Evolutionary conservation across 2,113 vertebrate genomes (phyloP).

Genomic region (Potamarius usumacintae): DNA sequence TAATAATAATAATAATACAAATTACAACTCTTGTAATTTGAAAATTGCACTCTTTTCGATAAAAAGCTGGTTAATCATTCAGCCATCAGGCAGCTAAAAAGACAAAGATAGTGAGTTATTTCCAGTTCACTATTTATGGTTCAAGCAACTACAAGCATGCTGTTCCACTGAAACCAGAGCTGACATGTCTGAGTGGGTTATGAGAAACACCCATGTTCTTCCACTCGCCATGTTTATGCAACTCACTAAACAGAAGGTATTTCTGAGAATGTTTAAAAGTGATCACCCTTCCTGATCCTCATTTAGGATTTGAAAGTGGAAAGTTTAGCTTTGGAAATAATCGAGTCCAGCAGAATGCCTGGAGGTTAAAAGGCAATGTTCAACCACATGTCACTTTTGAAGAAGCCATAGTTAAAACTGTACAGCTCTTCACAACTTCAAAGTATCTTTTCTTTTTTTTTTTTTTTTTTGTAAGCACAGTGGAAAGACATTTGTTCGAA

Average conservation of each 20-base stretch:
- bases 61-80: not conserved
- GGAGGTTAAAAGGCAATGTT: not conserved
- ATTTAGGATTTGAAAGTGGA: not conserved
- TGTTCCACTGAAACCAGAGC: not conserved
- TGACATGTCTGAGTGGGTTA: not conserved
- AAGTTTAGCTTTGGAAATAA: not conserved
- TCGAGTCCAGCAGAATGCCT: not conserved
- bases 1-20: not conserved
- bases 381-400: not conserved
- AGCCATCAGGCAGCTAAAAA: not conserved
- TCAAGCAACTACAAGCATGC: constrained; percentile 2
- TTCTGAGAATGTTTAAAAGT: not conserved
- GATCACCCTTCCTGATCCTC: not conserved
- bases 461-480: not conserved
- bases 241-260: constrained; percentile 9
- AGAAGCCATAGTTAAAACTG: not conserved
- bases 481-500: not conserved
- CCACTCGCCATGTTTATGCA: constrained; percentile 1
- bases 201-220: constrained; percentile 29
- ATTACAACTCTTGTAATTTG: not conserved
- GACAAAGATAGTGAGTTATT: not conserved
- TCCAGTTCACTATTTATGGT: not conserved
- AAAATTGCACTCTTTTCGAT: not conserved
- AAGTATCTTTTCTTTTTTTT: no score
- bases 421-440: no score